Evolutionary conservation across 2,888 invertebrate species (phyloP), one percentile per base, ranked within the genome.

Genomic region (Cacoxenus indagator): DNA sequence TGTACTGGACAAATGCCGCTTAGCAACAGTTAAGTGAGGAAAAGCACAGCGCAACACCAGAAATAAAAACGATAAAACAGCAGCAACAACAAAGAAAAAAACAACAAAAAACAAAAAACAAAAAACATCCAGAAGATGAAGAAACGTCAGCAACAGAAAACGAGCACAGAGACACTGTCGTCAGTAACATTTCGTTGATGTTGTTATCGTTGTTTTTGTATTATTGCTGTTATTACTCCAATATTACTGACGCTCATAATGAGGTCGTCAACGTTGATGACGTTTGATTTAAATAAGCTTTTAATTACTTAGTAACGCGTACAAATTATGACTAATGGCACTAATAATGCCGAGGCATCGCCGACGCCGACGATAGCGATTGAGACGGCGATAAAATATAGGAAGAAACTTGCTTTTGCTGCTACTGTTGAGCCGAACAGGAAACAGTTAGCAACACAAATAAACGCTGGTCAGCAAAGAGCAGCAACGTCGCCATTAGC

Each of bases 281-380:
- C 61, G 61, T 45, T 62, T 62, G 43, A 45, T 24, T 62, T 62
- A 43, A 62, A 62, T 62, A 62, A 62, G 61, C 22, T 62, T 62
- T 62, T 62, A 62, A 62, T 62, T 62, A 62, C 61, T 62, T 43
- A 43, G 43, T 45, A 22, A 62, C 43, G 45, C 24, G 11, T 62
- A 62, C 45, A 62, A 62, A 62, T 62, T 62, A 62, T 62, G 61
- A 62, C 61, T 62, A 62, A 62, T 62, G 43, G 45, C 11, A 17
- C n/a, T 48, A 4, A 37, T 37, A 14, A 37, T 8, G 37, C n/a
- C 5, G 6, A 4, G 24, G 24, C 2, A 54, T 4, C 8, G 57
- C 9, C 37, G 37, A 5, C 8, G 57, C 9, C 37, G 37, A 37
- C 26, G 51, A 19, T 9, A 4, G 24, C 2, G 51, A 11, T 3